A percentile compares a stretch with the other conserved stretches of the same genome.
These are phyloP conservation scores for Chrysolina haemoptera DNA, from an alignment of 2,888 invertebrate genomes.

Conservation along the genomic window DNA sequence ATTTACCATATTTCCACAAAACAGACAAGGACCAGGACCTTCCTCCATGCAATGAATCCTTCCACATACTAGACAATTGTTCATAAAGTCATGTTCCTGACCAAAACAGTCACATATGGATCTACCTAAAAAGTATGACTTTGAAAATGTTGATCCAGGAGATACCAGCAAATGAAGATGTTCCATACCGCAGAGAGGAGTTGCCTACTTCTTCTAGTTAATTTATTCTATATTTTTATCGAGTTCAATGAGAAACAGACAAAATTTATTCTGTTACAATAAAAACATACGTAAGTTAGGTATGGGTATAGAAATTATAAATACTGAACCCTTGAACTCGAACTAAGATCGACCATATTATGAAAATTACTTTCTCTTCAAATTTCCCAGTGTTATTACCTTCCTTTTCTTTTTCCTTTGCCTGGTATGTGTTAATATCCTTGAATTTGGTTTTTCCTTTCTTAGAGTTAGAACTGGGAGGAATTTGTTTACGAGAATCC, in stretches of 20 bases:
- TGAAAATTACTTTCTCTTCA: too few relatives aligned
- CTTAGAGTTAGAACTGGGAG: slow-evolving; percentile 31
- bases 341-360: too few relatives aligned
- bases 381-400: slow-evolving; percentile 44
- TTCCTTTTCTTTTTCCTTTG: slow-evolving; percentile 59
- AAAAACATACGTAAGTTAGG: too few relatives aligned
- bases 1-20: slow-evolving; percentile 87
- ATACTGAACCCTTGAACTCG: too few relatives aligned
- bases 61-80: slow-evolving; percentile 95
- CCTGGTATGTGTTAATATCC: slow-evolving; percentile 58
- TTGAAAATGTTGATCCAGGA: too few relatives aligned
- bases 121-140: slow-evolving; percentile 75
- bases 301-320: too few relatives aligned
- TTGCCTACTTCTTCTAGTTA: too few relatives aligned
- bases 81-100: slow-evolving; percentile 88
- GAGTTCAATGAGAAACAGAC: too few relatives aligned
- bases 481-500: slow-evolving; percentile 41
- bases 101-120: slow-evolving; percentile 95
- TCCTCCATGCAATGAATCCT: slow-evolving; percentile 96
- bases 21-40: slow-evolving; percentile 96
- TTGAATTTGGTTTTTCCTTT: slow-evolving; percentile 61
- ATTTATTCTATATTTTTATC: too few relatives aligned
- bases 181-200: too few relatives aligned
- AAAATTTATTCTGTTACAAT: too few relatives aligned
- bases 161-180: too few relatives aligned